phyloP scores from a whole-genome alignment of 2,888 invertebrate genomes.

The Brenthis daphne region DNA sequence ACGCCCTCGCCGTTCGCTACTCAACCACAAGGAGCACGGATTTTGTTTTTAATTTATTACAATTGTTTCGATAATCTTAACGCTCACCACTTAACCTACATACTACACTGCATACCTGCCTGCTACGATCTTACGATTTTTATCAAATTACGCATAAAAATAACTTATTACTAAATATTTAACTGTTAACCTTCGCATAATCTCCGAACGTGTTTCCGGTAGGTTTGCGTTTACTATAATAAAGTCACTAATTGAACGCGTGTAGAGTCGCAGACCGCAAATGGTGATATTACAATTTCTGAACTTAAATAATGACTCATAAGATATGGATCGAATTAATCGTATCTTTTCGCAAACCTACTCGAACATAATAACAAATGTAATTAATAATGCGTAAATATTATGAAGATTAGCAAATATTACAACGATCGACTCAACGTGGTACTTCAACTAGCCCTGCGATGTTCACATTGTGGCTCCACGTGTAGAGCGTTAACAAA shows the following conservation, averaged over 20 bases:
- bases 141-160: constrained; percentile 19
- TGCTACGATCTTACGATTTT: constrained; percentile 24
- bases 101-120: constrained; percentile 13
- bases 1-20: constrained; percentile 42
- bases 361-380: neutral
- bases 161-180: constrained; percentile 21
- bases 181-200: constrained; percentile 37
- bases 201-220: constrained; percentile 41
- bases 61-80: constrained; percentile 58
- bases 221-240: constrained; percentile 39
- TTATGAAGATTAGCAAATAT: neutral
- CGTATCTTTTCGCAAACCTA: neutral
- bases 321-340: constrained; percentile 2
- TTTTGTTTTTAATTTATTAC: constrained; percentile 73
- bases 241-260: constrained; percentile 47
- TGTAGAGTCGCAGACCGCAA: constrained; percentile 45
- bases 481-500: constrained; percentile 21
- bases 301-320: constrained; percentile 41
- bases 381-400: neutral
- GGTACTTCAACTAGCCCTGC: neutral
- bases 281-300: constrained; percentile 41
- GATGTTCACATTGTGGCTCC: constrained; percentile 6
- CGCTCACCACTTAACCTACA: constrained; percentile 30
- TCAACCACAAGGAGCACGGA: constrained; percentile 53
- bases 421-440: neutral